Evolutionary conservation across 2,113 vertebrate genomes (phyloP), one percentile per base, ranked within the genome.

Genomic region (Ceyx cyanopectus): DNA sequence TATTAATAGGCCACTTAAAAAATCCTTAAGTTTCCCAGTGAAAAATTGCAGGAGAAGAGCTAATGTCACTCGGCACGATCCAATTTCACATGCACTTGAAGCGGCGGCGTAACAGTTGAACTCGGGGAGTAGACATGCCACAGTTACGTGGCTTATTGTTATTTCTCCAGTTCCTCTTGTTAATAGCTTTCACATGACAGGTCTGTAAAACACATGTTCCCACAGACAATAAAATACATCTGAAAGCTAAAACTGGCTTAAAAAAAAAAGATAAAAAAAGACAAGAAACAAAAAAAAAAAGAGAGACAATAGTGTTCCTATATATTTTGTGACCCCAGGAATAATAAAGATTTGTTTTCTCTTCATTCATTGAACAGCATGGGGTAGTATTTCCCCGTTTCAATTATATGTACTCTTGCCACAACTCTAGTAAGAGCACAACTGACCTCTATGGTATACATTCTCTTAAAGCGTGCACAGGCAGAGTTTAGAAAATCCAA

Each of bases 191-290:
- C 97, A 97, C 92, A 97, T 97, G 98, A 98, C 96, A 97, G 95
- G 96, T 97, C 97, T 98, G 96, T 97, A 97, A 97, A 97, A 97
- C 97, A 97, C 93, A 97, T 97, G 97, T 97, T 98, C 86, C 96
- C 95, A 94, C 93, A 97, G 97, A 97, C 96, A 97, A 97, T 97
- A 97, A 97, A 98, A 96, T 81, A 96, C 92, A 93, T 94, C 93
- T 93, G 97, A 98, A 96, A 96, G 85, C 93, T 95, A 97, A 97
- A 97, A 91, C 85, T n/a, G 34, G 90, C 57, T 82, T 81, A 22
- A 41, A 81, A 41, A 78, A 76, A 66, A 11, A 29, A 34, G 32
- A 61, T 27, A 57, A 83, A 46, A n/a, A 76, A 88, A 76, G 21
- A 48, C 21, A 75, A 90, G 43, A 82, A 43, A n/a, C 9, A 79